These are phyloP conservation scores for Papilio elwesi DNA, from an alignment of 2,888 invertebrate species.

Conservation along the genomic window DNA sequence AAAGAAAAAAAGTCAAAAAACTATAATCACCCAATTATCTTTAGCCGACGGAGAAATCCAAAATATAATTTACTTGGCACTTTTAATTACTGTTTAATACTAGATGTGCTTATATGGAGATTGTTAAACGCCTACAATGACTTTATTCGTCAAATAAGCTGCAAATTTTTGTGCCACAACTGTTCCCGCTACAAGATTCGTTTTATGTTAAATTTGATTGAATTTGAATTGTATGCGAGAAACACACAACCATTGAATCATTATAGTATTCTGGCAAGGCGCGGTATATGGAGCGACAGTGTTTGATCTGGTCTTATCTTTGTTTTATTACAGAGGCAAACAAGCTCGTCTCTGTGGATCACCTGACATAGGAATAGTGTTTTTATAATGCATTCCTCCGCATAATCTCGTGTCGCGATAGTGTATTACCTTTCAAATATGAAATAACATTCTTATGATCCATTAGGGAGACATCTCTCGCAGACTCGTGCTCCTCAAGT, in stretches of 20 bases:
- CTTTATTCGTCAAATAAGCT: no score
- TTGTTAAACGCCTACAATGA: no score
- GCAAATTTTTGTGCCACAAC: no score
- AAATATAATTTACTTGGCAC: no score
- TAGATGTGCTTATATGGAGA: no score
- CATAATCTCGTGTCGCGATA: conserved; percentile 71
- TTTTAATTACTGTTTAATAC: no score
- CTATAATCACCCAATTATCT: no score
- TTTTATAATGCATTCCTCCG: conserved; percentile 73
- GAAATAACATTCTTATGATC: conserved; percentile 63
- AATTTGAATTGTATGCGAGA: neutral
- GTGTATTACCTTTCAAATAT: conserved; percentile 56
- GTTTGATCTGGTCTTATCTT: conserved; percentile 61
- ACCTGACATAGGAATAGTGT: conserved; percentile 77
- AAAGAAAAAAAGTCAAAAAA: no score
- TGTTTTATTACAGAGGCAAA: conserved; percentile 58
- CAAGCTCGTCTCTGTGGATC: conserved; percentile 65
- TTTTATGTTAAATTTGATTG: neutral
- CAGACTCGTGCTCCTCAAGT: conserved; percentile 18
- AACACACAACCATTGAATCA: neutral
- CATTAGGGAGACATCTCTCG: conserved; percentile 42
- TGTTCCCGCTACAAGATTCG: no score
- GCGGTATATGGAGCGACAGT: conserved; percentile 51
- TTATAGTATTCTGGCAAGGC: conserved; percentile 29
- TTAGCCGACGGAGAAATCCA: no score